Percentiles rank a stretch among this genome's conserved stretches.
These are phyloP conservation scores for Sturnus vulgaris DNA, from an alignment of 2,113 vertebrate genomes.

Conservation along the genomic window DNA sequence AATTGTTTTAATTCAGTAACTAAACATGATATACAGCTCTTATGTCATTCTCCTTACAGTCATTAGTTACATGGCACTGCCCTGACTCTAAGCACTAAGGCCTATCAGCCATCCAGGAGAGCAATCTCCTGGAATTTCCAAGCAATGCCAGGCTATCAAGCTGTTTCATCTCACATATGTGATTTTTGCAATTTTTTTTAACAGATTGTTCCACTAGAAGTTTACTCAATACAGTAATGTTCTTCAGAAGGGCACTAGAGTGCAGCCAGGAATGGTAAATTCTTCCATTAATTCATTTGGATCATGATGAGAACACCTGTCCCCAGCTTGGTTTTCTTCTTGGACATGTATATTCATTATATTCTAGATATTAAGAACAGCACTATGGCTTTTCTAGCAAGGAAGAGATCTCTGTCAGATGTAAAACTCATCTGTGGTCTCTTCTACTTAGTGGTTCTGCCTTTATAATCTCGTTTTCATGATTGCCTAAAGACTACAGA, in stretches of 20 bases:
- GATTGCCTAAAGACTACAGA: background rate
- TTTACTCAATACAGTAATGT: rapidly evolving
- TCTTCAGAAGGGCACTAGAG: background rate
- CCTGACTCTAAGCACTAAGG: background rate
- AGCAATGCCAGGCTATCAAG: background rate
- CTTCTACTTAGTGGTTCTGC: background rate
- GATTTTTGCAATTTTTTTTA: background rate
- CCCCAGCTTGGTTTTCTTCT: background rate
- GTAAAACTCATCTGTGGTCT: background rate
- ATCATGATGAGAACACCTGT: background rate
- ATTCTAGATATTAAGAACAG: background rate
- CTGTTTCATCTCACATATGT: background rate
- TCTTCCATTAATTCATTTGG: background rate
- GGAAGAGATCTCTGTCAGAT: background rate
- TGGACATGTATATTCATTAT: background rate
- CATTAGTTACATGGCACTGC: background rate
- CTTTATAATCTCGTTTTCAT: background rate
- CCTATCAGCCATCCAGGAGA: background rate
- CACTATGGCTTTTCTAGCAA: background rate
- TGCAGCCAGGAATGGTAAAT: background rate
- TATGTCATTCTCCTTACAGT: background rate
- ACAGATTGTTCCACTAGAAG: background rate
- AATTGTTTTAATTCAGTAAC: background rate
- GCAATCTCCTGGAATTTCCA: background rate
- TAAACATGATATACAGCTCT: background rate